phyloP scores from a whole-genome alignment of 2,113 vertebrate genomes.

The Cheirogaleus medius region DNA sequence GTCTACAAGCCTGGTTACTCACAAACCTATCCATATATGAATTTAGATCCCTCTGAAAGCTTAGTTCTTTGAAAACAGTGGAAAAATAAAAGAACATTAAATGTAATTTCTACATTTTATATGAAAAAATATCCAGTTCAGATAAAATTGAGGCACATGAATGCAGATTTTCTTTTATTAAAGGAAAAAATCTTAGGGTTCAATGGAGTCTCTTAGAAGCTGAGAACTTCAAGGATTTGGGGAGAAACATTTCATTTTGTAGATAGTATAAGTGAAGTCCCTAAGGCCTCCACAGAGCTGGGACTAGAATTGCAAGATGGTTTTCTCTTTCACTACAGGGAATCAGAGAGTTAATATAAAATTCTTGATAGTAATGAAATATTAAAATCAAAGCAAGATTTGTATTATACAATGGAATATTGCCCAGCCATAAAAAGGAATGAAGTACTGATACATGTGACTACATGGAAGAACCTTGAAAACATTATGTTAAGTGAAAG shows the following conservation, averaged over 20 bases:
- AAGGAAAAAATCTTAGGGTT: neutral
- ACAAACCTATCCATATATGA: neutral
- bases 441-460: neutral
- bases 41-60: slow-evolving; percentile 23
- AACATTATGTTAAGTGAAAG: neutral
- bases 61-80: slow-evolving; percentile 36
- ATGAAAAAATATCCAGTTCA: neutral
- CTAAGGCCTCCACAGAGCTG: neutral
- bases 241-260: slow-evolving; percentile 8
- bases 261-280: neutral
- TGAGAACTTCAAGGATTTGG: neutral
- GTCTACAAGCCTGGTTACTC: slow-evolving; percentile 11
- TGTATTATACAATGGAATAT: neutral
- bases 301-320: neutral
- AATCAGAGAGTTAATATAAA: slow-evolving; percentile 26
- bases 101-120: neutral
- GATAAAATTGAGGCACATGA: slow-evolving; percentile 21
- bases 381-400: slow-evolving; percentile 40
- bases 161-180: neutral
- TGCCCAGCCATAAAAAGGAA: neutral
- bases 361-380: neutral
- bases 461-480: neutral
- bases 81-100: slow-evolving; percentile 38
- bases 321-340: neutral
- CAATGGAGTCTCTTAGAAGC: neutral